phyloP scores from a whole-genome alignment of 2,888 invertebrate species.

The Periphyllus acericola region DNA sequence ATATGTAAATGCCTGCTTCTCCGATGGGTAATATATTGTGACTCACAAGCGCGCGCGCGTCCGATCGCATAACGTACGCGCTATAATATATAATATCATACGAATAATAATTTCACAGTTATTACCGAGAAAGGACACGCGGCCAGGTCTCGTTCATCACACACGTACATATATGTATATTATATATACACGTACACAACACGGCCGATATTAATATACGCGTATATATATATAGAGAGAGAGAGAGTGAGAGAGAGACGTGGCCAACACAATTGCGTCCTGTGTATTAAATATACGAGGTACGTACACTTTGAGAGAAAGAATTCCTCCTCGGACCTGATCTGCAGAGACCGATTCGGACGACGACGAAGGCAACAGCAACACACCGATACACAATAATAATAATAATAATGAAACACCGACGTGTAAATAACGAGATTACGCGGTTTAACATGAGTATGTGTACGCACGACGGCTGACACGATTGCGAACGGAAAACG shows the following conservation, averaged over 20 bases:
- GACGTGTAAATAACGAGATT: not conserved
- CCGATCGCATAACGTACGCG: not conserved
- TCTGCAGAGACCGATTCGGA: no score
- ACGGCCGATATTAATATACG: not conserved
- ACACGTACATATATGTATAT: not conserved
- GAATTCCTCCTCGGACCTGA: not conserved
- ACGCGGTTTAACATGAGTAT: not conserved
- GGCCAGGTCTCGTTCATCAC: constrained; percentile 10
- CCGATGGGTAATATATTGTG: constrained; percentile 35
- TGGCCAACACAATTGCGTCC: not conserved
- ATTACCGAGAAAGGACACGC: constrained; percentile 16
- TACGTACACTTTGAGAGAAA: not conserved
- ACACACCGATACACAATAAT: not conserved
- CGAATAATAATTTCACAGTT: constrained; percentile 43
- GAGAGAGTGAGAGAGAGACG: not conserved
- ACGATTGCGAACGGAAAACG: no score
- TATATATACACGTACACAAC: no score
- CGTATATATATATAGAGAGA: not conserved
- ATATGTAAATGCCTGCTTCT: not conserved
- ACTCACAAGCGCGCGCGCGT: not conserved
- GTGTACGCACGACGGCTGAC: no score
- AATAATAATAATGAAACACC: not conserved
- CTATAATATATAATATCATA: not conserved
- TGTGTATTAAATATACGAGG: not conserved
- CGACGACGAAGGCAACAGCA: not conserved